A percentile compares a stretch with the other conserved stretches of the same genome.
phyloP scores from a whole-genome alignment of 2,797 vertebrate genomes.

The Carapus acus region DNA sequence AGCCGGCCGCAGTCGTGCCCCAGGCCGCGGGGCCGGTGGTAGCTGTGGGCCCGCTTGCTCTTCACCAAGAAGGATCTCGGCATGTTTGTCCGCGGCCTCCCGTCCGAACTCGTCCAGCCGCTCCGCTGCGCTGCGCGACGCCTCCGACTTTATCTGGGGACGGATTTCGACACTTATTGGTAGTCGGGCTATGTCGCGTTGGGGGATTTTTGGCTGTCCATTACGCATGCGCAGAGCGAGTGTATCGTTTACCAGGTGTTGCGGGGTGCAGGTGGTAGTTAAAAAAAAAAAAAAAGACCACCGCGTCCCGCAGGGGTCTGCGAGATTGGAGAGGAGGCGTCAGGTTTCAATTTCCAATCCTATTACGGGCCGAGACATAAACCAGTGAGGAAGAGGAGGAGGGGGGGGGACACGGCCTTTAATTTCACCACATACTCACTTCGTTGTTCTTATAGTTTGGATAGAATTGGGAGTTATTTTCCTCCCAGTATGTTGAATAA shows the following conservation, averaged over 20 bases:
- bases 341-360: constrained; percentile 11
- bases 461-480: too few relatives aligned
- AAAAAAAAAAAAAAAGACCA: constrained; percentile 14
- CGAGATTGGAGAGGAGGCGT: constrained; percentile 22
- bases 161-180: constrained; percentile 68
- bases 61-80: constrained; percentile 97
- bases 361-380: constrained; percentile 1
- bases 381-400: too few relatives aligned
- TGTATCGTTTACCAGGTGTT: constrained; percentile 81
- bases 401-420: too few relatives aligned
- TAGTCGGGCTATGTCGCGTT: constrained; percentile 55
- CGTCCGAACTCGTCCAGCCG: constrained; percentile 33
- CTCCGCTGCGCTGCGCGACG: constrained; percentile 46
- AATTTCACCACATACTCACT: too few relatives aligned
- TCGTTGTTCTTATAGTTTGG: too few relatives aligned
- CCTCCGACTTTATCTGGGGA: constrained; percentile 71
- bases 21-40: constrained; percentile 85
- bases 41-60: constrained; percentile 97
- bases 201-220: constrained; percentile 59
- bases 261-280: constrained; percentile 47
- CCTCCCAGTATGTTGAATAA: too few relatives aligned
- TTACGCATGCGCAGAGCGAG: constrained; percentile 72
- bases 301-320: constrained; percentile 10
- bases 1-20: constrained; percentile 77
- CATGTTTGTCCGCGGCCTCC: constrained; percentile 66